A percentile compares a stretch with the other conserved stretches of the same genome.
phyloP scores from a whole-genome alignment of 2,113 vertebrate genomes.

The Sula dactylatra region DNA sequence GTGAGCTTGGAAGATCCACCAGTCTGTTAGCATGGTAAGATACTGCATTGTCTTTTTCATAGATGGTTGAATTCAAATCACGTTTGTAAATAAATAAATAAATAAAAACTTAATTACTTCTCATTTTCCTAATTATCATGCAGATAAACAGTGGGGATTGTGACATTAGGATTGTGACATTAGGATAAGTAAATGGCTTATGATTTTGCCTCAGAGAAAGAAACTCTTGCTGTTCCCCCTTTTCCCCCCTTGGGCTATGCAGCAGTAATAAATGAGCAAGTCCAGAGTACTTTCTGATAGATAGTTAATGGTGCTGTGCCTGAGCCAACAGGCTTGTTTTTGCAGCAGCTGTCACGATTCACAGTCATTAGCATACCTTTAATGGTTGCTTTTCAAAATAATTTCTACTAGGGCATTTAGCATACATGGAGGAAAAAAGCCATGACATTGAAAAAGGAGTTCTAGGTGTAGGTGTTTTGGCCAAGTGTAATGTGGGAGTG shows the following conservation, averaged over 20 bases:
- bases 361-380: conserved; percentile 78
- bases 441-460: conserved; percentile 20
- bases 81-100: conserved; percentile 30
- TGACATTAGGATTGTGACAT: conserved; percentile 73
- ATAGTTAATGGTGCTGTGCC: conserved; percentile 72
- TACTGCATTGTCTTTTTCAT: not conserved
- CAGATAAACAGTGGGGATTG: conserved; percentile 77
- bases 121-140: conserved; percentile 77
- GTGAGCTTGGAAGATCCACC: not conserved
- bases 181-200: conserved; percentile 72
- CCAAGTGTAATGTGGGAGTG: not conserved
- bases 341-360: conserved; percentile 72
- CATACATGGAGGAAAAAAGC: conserved; percentile 10
- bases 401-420: conserved; percentile 60
- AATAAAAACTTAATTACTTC: conserved; percentile 59
- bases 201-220: conserved; percentile 69
- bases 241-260: conserved; percentile 59
- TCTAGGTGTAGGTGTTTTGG: conserved; percentile 51
- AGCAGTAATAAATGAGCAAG: conserved; percentile 72
- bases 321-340: conserved; percentile 72
- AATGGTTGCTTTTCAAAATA: conserved; percentile 68
- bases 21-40: not conserved
- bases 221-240: conserved; percentile 62
- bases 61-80: conserved; percentile 45
- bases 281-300: conserved; percentile 69